Percentiles rank a stretch among this genome's conserved stretches.
phyloP scores from a whole-genome alignment of 2,888 invertebrate genomes.

The Strigamia maritima region DNA sequence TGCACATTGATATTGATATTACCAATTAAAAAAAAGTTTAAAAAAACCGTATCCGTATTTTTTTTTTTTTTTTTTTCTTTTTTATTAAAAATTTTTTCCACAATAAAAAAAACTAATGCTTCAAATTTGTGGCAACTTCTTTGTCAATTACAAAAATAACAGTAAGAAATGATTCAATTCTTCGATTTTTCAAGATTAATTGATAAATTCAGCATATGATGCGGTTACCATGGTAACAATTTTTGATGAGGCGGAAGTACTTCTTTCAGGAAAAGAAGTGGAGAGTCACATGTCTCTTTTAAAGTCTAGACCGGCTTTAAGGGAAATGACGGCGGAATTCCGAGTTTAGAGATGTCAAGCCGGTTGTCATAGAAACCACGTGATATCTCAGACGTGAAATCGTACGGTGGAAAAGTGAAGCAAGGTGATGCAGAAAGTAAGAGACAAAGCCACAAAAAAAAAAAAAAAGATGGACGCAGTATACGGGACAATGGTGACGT shows the following conservation, averaged over 20 bases:
- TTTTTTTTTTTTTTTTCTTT: too few relatives aligned
- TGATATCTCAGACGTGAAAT: neutral
- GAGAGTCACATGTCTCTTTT: neutral
- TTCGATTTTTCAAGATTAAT: neutral
- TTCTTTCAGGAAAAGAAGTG: neutral
- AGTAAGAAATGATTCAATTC: neutral
- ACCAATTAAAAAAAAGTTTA: too few relatives aligned
- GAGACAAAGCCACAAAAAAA: neutral
- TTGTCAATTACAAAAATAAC: too few relatives aligned
- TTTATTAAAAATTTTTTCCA: too few relatives aligned
- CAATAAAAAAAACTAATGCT: too few relatives aligned
- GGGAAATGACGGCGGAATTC: neutral
- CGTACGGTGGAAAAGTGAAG: too few relatives aligned
- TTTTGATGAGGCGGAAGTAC: conserved; percentile 4
- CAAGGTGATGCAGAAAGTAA: neutral
- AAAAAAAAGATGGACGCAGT: neutral
- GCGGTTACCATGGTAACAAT: neutral
- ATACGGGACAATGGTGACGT: neutral
- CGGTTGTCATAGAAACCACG: neutral
- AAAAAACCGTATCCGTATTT: too few relatives aligned
- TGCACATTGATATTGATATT: too few relatives aligned
- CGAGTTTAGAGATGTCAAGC: neutral
- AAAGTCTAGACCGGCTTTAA: neutral
- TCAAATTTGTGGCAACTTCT: too few relatives aligned
- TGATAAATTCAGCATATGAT: neutral